These are phyloP conservation scores for Brenthis daphne DNA, from an alignment of 2,888 invertebrate genomes.

Conservation along the genomic window DNA sequence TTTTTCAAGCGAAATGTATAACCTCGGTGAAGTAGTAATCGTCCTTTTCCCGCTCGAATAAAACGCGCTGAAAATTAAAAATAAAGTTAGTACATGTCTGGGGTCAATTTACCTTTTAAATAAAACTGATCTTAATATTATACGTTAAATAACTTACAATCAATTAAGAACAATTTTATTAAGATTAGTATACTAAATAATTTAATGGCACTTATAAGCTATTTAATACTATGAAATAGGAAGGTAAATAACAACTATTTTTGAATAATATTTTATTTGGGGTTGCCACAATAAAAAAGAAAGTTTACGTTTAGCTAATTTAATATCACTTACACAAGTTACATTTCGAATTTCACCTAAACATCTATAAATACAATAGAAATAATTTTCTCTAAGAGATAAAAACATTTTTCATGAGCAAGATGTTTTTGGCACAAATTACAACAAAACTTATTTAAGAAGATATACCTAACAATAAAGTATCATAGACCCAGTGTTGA, in stretches of 20 bases:
- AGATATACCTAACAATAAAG: slow-evolving; percentile 38
- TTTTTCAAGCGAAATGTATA: slow-evolving; percentile 79
- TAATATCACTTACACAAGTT: slow-evolving; percentile 29
- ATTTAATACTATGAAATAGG: background rate
- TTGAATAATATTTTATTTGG: slow-evolving; percentile 26
- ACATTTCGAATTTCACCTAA: slow-evolving; percentile 17
- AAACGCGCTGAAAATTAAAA: slow-evolving; percentile 66
- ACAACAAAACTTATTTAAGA: slow-evolving; percentile 29
- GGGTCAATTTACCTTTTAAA: slow-evolving; percentile 17
- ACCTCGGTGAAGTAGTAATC: slow-evolving; percentile 72
- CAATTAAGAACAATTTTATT: slow-evolving; percentile 21
- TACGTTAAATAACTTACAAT: background rate
- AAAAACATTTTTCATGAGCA: slow-evolving; percentile 35
- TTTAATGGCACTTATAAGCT: background rate
- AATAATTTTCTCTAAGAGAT: slow-evolving; percentile 38
- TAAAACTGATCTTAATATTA: slow-evolving; percentile 28
- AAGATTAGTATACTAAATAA: background rate
- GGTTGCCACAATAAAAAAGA: slow-evolving; percentile 12
- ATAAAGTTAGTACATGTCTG: slow-evolving; percentile 32
- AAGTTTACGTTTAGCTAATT: slow-evolving; percentile 17
- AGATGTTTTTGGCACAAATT: slow-evolving; percentile 47
- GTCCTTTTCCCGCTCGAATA: slow-evolving; percentile 76
- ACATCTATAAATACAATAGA: slow-evolving; percentile 28
- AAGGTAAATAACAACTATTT: slow-evolving; percentile 22
- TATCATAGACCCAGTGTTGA: slow-evolving; percentile 6